phyloP scores from a whole-genome alignment of 1,140 invertebrate genomes.

The Lepidotrigona ventralis region DNA sequence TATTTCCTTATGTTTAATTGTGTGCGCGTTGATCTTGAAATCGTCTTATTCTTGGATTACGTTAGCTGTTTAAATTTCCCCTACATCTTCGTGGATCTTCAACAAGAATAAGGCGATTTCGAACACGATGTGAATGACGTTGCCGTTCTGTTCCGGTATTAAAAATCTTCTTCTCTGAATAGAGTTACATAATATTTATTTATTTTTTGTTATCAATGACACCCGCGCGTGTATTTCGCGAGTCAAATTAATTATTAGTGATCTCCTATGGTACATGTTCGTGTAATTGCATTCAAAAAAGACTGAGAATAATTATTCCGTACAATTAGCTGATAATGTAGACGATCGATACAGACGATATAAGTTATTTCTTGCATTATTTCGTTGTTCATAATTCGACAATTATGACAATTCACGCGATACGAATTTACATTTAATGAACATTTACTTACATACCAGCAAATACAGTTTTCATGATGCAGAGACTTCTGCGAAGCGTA shows the following conservation, averaged over 20 bases:
- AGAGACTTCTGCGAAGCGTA: not conserved
- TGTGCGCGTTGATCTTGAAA: not conserved
- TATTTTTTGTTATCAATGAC: not conserved
- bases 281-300: constrained; percentile 1
- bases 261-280: constrained; percentile 18
- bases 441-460: not conserved
- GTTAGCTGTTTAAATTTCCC: not conserved
- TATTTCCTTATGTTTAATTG: constrained; percentile 47
- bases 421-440: not conserved
- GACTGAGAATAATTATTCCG: constrained; percentile 4
- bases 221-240: no score
- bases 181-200: constrained; percentile 4
- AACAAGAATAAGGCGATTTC: constrained; percentile 26
- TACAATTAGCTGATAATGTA: not conserved
- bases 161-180: not conserved
- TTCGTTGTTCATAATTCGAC: not conserved
- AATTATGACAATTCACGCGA: not conserved
- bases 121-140: not conserved
- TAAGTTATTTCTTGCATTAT: not conserved
- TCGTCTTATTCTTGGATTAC: constrained; percentile 16
- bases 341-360: not conserved
- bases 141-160: not conserved
- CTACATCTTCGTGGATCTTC: not conserved
- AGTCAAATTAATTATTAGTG: constrained; percentile 17
- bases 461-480: not conserved